phyloP scores from a whole-genome alignment of 2,888 invertebrate species.

The Arctia plantaginis region DNA sequence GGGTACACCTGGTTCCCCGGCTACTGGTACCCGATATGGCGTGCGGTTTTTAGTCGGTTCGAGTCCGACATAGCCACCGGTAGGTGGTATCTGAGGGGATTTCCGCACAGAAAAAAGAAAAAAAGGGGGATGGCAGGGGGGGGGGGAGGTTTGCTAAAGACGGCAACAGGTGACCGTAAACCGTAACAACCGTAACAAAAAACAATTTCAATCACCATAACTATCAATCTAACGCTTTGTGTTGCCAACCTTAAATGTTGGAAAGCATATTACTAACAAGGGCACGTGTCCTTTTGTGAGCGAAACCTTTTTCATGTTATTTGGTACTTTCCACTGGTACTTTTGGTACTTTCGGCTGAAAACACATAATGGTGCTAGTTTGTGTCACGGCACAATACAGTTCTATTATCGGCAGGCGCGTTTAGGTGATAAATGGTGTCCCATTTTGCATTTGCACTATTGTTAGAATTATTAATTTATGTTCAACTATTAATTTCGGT shows the following conservation, averaged over 20 bases:
- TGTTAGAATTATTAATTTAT: not conserved
- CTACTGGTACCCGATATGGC: too few relatives aligned
- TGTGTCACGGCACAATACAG: constrained; percentile 25
- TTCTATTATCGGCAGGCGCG: not conserved
- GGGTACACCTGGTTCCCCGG: too few relatives aligned
- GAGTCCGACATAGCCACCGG: too few relatives aligned
- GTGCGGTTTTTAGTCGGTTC: too few relatives aligned
- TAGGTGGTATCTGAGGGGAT: too few relatives aligned
- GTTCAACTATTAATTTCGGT: not conserved
- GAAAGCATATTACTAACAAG: constrained; percentile 19
- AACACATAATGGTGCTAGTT: constrained; percentile 23
- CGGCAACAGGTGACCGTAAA: not conserved
- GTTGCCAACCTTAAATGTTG: constrained; percentile 19
- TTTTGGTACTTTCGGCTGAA: constrained; percentile 30
- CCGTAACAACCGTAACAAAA: not conserved
- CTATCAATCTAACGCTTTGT: constrained; percentile 21
- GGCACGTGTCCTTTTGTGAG: constrained; percentile 24
- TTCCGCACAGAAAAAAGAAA: too few relatives aligned
- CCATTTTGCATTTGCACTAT: not conserved
- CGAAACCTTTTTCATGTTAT: constrained; percentile 12
- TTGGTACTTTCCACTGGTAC: constrained; percentile 19
- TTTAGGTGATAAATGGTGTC: not conserved
- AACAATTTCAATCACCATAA: not conserved
- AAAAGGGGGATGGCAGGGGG: too few relatives aligned
- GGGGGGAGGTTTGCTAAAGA: too few relatives aligned